Conservation (phyloP, 2,888 invertebrate species). For the Ormyrus labotus region DNA sequence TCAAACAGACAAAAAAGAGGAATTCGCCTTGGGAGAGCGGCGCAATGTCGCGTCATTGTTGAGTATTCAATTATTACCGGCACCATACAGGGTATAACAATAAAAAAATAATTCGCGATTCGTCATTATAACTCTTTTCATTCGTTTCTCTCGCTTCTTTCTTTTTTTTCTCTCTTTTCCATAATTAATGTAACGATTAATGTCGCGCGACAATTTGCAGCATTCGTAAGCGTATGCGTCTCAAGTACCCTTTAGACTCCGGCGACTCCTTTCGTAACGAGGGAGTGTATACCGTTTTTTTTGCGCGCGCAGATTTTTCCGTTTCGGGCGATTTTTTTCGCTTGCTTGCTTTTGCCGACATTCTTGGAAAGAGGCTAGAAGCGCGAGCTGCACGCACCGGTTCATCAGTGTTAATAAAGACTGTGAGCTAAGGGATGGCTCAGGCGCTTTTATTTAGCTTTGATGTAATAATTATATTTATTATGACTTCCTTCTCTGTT, state of each 20-base stretch:
- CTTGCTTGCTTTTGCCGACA: background rate
- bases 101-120: slow-evolving; percentile 32
- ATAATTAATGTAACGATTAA: slow-evolving; percentile 30
- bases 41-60: slow-evolving; percentile 9
- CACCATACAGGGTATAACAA: slow-evolving; percentile 54
- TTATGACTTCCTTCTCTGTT: too few species aligned
- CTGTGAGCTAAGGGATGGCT: background rate
- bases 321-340: slow-evolving; percentile 22
- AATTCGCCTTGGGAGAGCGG: slow-evolving; percentile 33
- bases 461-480: slow-evolving; percentile 40
- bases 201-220: slow-evolving; percentile 27
- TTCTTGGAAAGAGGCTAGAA: slow-evolving; percentile 1
- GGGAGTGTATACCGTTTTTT: background rate
- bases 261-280: background rate
- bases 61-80: slow-evolving; percentile 53
- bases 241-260: slow-evolving; percentile 25
- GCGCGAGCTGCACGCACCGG: slow-evolving; percentile 1
- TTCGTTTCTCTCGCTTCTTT: background rate
- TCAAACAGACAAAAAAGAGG: background rate
- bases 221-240: background rate
- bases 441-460: slow-evolving; percentile 17
- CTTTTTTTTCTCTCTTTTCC: slow-evolving; percentile 1
- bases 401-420: slow-evolving; percentile 30
- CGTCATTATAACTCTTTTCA: slow-evolving; percentile 25
- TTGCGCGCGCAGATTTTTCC: background rate